Evolutionary conservation across 2,888 invertebrate species (phyloP), one percentile per base, ranked within the genome.

Genomic region (Coleophora deauratella): DNA sequence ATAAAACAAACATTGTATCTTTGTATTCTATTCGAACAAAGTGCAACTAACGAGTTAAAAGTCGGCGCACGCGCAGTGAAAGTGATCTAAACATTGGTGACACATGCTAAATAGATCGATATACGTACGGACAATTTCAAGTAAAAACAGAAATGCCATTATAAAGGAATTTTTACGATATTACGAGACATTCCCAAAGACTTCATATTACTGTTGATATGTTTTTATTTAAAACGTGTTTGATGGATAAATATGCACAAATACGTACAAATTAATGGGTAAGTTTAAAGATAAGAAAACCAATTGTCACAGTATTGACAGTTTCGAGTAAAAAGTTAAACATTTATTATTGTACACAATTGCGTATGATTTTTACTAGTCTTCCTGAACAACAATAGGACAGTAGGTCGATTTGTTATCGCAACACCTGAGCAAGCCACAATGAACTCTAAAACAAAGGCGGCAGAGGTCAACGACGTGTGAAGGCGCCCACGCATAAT

Each of bases 41-140:
- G 21, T 21, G 6, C 21, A 6, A 21, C 3, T 21, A 35, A 38
- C 36, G 41, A 40, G 6, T 21, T 21, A 21, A 3, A 21, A 21
- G 21, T 21, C 21, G 6, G 44, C 45, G 53, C 66, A 58, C 49
- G 59, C 57, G 56, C 52, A 54, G 67, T 60, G 68, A 70, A 67
- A 68, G 68, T 64, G 58, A 48, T 47, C 43, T 37, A 41, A 37
- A 43, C 44, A 41, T 41, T 31, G 38, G 37, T 38, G 37, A 38
- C 38, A 21, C 21, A 21, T 21, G 21, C 27, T 11, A 33, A 33
- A 11, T 33, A 37, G 15, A 39, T 38, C 40, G n/a, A 35, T 37
- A 37, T 31, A 31, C 2, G 31, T 3, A n/a, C 9, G 9, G 11
- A 9, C 31, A n/a, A n/a, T n/a, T n/a, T n/a, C n/a, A n/a, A n/a